phyloP scores from a whole-genome alignment of 2,888 invertebrate species.

The Xestia rhomboidea region DNA sequence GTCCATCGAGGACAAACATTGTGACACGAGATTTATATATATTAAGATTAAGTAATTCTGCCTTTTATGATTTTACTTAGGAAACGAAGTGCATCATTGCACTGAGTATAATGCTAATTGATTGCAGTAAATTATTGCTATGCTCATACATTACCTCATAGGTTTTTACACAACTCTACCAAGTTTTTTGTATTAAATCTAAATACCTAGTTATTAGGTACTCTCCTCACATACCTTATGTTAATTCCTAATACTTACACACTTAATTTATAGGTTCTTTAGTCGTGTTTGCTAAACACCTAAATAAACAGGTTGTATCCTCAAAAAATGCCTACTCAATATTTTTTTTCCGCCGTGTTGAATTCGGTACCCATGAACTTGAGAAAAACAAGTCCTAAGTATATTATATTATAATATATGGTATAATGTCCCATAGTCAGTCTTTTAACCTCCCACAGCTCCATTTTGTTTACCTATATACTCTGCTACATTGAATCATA shows the following conservation, averaged over 20 bases:
- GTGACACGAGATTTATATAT: too few relatives aligned
- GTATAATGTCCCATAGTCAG: slow-evolving; percentile 30
- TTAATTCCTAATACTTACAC: background rate
- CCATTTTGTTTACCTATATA: slow-evolving; percentile 61
- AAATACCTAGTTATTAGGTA: too few relatives aligned
- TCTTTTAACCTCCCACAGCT: slow-evolving; percentile 32
- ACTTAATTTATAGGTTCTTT: background rate
- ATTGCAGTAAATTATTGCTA: slow-evolving; percentile 14
- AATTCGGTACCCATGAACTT: slow-evolving; percentile 22
- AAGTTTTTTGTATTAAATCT: background rate
- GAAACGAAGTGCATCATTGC: slow-evolving; percentile 9
- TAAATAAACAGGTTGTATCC: background rate
- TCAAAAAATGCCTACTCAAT: background rate
- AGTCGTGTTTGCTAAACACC: background rate
- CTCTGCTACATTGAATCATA: slow-evolving; percentile 50
- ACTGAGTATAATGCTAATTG: slow-evolving; percentile 25
- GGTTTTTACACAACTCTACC: slow-evolving; percentile 21
- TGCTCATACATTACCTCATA: slow-evolving; percentile 20
- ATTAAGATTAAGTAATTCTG: background rate
- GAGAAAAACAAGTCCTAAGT: slow-evolving; percentile 28
- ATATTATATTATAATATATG: too few relatives aligned
- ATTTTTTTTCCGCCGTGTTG: slow-evolving; percentile 14
- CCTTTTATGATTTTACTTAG: slow-evolving; percentile 1
- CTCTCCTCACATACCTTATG: background rate
- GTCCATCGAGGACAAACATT: too few relatives aligned